Percentiles rank a stretch among this genome's conserved stretches.
These are phyloP conservation scores for Sclerodermus sp. DNA, from an alignment of 2,888 invertebrate genomes.

Conservation along the genomic window DNA sequence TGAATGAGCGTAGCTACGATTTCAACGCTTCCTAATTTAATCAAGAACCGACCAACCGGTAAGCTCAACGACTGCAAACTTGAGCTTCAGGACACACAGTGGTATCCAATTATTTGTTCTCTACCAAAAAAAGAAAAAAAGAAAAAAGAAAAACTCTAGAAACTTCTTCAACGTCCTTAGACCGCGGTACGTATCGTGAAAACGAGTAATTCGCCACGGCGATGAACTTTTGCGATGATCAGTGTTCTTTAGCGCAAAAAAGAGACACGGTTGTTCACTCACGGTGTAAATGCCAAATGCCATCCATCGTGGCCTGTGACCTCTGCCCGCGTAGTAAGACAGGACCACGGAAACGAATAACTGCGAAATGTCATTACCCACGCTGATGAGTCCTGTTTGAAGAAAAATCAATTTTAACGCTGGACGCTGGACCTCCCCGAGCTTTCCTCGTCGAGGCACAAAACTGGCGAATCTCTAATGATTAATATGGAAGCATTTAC, in stretches of 20 bases:
- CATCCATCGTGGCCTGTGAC: conserved; percentile 75
- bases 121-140: not conserved
- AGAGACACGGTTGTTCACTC: conserved; percentile 25
- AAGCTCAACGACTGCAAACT: conserved; percentile 28
- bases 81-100: not conserved
- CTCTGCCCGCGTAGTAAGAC: conserved; percentile 71
- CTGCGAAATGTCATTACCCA: conserved; percentile 75
- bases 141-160: not conserved
- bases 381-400: conserved; percentile 69
- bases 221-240: not conserved
- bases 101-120: not conserved
- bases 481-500: conserved; percentile 53
- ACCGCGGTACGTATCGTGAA: not conserved
- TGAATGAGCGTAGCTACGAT: conserved; percentile 48
- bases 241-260: not conserved
- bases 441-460: too few relatives aligned
- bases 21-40: conserved; percentile 49
- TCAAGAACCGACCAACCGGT: conserved; percentile 40
- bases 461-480: too few relatives aligned
- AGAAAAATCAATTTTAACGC: too few relatives aligned
- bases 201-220: conserved; percentile 1
- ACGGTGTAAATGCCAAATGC: conserved; percentile 62
- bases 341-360: conserved; percentile 68
- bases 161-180: too few relatives aligned
- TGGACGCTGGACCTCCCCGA: too few relatives aligned